Evolutionary conservation across 2,113 vertebrate genomes (phyloP), one percentile per base, ranked within the genome.

Genomic region (Elephantulus edwardii): DNA sequence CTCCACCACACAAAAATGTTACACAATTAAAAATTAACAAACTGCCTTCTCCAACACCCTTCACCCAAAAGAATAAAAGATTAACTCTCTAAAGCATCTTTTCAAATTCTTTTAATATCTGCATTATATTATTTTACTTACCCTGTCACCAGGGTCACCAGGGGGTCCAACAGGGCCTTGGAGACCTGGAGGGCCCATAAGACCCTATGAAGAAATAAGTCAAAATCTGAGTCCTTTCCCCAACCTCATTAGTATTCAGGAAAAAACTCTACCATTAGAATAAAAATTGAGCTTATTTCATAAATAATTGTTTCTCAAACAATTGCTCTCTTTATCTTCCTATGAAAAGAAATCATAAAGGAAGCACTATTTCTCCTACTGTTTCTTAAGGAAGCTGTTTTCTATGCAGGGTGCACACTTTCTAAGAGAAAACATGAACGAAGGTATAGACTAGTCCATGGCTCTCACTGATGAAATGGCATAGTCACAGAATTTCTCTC

Each of bases 111-210:
- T 92, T 56, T 16, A n/a, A n/a, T 48, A 33, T 46, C 75, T n/a
- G 30, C 33, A 12, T 56, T 91, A 79, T 30, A 72, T 12, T 71
- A 1, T 30, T 64, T 56, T 77, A 98, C 98, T 98, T 96, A 99
- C 99, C 98, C 99, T 98, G 88, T 99, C 99, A 62, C 99, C 99
- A 81, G 99, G 97, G 97, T 99, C 99, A 96, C 99, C 99, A 85
- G 98, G 78, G 75, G 98, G 90, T 83, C 99, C 99, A 87, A 98
- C 98, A 75, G 99, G 98, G 83, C 99, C 99, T 95, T 98, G 99
- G 52, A 99, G 97, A 93, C 99, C 99, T 38, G 98, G 96, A 56
- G 99, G 98, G 95, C 99, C 99, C 95, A 98, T 98, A 86, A 99
- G 98, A 97, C 99, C 99, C 99, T 99, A 71, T 28, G 95, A 56